These are phyloP conservation scores for Brachionus angularis DNA, from an alignment of 1,140 invertebrate genomes.

Conservation along the genomic window DNA sequence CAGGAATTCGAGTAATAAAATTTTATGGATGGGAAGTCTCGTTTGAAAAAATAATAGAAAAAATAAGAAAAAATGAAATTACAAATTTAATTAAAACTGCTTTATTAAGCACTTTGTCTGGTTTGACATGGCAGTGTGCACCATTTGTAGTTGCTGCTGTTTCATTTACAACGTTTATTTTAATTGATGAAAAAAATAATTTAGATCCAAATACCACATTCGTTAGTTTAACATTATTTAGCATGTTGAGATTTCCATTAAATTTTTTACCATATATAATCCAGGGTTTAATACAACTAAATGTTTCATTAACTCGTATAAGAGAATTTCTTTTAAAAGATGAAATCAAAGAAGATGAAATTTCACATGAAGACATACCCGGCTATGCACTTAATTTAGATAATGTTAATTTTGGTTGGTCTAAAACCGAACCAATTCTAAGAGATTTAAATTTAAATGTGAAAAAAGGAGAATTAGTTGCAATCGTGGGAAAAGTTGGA, in stretches of 20 bases:
- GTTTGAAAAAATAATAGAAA: constrained; percentile 58
- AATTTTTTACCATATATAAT: constrained; percentile 63
- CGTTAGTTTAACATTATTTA: constrained; percentile 93
- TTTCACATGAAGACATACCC: background rate
- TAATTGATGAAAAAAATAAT: constrained; percentile 48
- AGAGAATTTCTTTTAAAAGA: constrained; percentile 35
- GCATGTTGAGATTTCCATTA: constrained; percentile 87
- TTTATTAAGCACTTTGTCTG: constrained; percentile 65
- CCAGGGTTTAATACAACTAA: constrained; percentile 46
- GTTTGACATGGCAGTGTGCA: constrained; percentile 89
- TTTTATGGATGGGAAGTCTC: constrained; percentile 54
- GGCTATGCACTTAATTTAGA: constrained; percentile 4
- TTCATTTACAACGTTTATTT: constrained; percentile 57
- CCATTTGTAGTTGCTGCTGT: constrained; percentile 70
- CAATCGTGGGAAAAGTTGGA: constrained; percentile 79
- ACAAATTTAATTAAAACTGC: constrained; percentile 57
- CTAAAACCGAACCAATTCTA: background rate
- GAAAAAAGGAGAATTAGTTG: constrained; percentile 61
- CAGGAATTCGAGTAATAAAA: constrained; percentile 56
- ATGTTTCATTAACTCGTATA: constrained; percentile 36
- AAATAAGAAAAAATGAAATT: constrained; percentile 57
- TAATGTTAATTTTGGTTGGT: constrained; percentile 15
- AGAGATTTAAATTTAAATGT: constrained; percentile 38
- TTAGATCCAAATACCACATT: constrained; percentile 65
- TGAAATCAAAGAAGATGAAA: constrained; percentile 34